Evolutionary conservation across 37 sponge, comb jelly and placozoan species (phyloP).

Genomic region (Dysidea cf. avara): DNA sequence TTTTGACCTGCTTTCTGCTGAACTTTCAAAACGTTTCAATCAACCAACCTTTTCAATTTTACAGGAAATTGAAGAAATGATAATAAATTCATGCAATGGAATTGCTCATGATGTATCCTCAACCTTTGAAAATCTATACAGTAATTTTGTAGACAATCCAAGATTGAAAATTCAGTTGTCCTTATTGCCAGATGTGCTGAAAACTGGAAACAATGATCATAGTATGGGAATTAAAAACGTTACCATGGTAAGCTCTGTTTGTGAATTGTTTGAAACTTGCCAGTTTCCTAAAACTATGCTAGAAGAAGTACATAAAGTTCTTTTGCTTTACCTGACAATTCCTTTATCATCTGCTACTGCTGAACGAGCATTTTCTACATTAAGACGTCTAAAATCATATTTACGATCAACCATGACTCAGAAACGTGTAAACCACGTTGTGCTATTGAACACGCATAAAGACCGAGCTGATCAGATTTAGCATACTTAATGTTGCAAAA

Average conservation of each 20-base stretch:
- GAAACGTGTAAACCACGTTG: slow-evolving; percentile 27
- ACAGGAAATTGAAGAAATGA: no score
- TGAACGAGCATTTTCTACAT: slow-evolving; percentile 47
- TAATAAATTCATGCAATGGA: no score
- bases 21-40: slow-evolving; percentile 35
- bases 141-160: slow-evolving; percentile 33
- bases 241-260: slow-evolving; percentile 18
- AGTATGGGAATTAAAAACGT: slow-evolving; percentile 1
- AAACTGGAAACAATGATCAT: no score
- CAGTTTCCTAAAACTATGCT: slow-evolving; percentile 8
- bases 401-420: slow-evolving; percentile 37
- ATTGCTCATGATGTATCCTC: no score
- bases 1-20: slow-evolving; percentile 21
- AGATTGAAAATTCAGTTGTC: slow-evolving; percentile 34
- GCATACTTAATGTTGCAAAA: no score
- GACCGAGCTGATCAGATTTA: slow-evolving; percentile 39
- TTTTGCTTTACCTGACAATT: slow-evolving; percentile 26
- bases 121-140: no score
- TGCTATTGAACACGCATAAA: slow-evolving; percentile 36
- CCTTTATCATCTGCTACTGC: slow-evolving; percentile 55
- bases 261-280: slow-evolving; percentile 17
- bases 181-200: slow-evolving; percentile 39
- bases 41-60: no score
- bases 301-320: slow-evolving; percentile 18
- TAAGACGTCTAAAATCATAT: slow-evolving; percentile 41